Evolutionary conservation across 2,888 invertebrate species (phyloP).

Genomic region (Tiliacea citrago): DNA sequence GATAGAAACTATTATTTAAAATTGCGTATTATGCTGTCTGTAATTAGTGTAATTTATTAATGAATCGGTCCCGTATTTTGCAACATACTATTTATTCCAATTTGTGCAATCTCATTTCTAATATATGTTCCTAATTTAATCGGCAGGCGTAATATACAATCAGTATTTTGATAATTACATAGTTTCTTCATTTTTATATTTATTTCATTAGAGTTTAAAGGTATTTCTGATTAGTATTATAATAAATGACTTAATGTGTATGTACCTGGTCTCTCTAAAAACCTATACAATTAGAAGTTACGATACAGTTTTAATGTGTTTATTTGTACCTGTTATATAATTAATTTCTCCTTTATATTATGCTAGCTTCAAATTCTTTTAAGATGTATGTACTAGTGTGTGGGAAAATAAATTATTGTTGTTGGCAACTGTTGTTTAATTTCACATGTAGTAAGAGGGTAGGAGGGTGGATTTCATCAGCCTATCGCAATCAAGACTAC

Average conservation of each 20-base stretch:
- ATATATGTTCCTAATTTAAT: slow-evolving; percentile 2
- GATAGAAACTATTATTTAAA: slow-evolving; percentile 15
- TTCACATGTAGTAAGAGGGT: background rate
- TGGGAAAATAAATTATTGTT: slow-evolving; percentile 89
- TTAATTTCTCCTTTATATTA: slow-evolving; percentile 67
- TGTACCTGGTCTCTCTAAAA: slow-evolving; percentile 63
- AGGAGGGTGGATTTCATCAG: background rate
- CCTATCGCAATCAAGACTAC: background rate
- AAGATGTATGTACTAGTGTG: slow-evolving; percentile 81
- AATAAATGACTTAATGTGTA: slow-evolving; percentile 52
- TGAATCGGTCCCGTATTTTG: slow-evolving; percentile 8
- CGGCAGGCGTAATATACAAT: slow-evolving; percentile 10
- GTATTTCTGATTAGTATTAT: slow-evolving; percentile 58
- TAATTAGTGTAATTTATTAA: background rate
- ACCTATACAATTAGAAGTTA: slow-evolving; percentile 45
- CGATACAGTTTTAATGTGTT: slow-evolving; percentile 54
- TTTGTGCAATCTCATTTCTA: slow-evolving; percentile 8
- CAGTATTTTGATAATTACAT: slow-evolving; percentile 50
- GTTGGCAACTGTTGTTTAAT: slow-evolving; percentile 78
- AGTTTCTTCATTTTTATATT: slow-evolving; percentile 11
- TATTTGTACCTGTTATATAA: slow-evolving; percentile 59
- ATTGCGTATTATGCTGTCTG: background rate
- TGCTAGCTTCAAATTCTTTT: slow-evolving; percentile 84
- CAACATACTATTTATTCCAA: slow-evolving; percentile 1
- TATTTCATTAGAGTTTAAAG: slow-evolving; percentile 36